phyloP scores from a whole-genome alignment of 2,888 invertebrate genomes.

The Dasysyrphus tricinctus region DNA sequence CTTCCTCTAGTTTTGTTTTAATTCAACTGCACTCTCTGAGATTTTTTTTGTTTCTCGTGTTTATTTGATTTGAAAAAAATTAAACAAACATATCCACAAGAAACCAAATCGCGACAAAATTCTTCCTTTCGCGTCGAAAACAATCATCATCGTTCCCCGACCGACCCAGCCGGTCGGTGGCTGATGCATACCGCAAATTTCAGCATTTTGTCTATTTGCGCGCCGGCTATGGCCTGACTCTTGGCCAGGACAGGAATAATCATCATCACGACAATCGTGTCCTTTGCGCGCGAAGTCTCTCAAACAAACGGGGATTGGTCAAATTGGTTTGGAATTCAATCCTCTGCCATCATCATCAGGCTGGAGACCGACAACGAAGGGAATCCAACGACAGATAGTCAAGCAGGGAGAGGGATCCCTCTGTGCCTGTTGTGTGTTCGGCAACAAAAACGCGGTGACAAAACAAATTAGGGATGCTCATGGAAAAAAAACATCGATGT shows the following conservation, averaged over 20 bases:
- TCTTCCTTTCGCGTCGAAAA: conserved; percentile 61
- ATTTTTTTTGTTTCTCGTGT: conserved; percentile 36
- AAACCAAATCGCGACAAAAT: conserved; percentile 52
- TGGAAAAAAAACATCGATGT: no score
- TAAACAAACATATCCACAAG: conserved; percentile 61
- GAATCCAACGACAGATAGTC: conserved; percentile 6
- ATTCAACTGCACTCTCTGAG: not conserved
- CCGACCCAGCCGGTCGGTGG: no score
- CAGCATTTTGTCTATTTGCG: conserved; percentile 70
- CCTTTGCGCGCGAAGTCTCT: conserved; percentile 50
- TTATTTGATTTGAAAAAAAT: conserved; percentile 61
- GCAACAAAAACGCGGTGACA: conserved; percentile 69
- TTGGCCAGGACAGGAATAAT: conserved; percentile 61
- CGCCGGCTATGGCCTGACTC: not conserved
- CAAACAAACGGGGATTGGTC: conserved; percentile 69
- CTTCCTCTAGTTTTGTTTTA: not conserved
- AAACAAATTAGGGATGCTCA: no score
- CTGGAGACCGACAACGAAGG: conserved; percentile 30
- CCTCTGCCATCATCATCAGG: conserved; percentile 41
- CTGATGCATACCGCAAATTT: conserved; percentile 69
- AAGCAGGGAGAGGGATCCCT: not conserved
- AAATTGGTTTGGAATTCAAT: conserved; percentile 74
- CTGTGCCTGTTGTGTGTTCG: conserved; percentile 9
- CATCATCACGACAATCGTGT: conserved; percentile 76
- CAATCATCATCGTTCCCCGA: conserved; percentile 64